A percentile compares a stretch with the other conserved stretches of the same genome.
Evolutionary conservation across 1,140 invertebrate genomes (phyloP).

Genomic region (Papilio polyxenes): DNA sequence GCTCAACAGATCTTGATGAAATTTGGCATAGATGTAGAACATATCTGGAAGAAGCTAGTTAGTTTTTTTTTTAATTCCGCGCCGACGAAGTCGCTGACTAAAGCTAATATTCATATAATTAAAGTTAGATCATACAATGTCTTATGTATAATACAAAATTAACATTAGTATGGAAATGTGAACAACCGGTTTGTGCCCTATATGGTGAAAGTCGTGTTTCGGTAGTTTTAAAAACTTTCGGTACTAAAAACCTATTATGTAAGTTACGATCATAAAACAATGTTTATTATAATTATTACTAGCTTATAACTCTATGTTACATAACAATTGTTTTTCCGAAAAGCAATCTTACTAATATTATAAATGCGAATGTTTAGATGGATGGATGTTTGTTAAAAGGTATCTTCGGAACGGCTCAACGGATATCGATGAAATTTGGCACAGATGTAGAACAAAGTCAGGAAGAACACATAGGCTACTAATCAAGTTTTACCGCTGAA

Average conservation of each 20-base stretch:
- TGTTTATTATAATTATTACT: neutral
- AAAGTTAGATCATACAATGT: neutral
- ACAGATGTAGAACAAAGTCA: too few relatives aligned
- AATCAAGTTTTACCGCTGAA: too few relatives aligned
- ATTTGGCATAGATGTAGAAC: too few relatives aligned
- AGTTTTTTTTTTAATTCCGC: too few relatives aligned
- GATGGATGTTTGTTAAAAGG: too few relatives aligned
- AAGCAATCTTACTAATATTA: neutral
- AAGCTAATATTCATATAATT: neutral
- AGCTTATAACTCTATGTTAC: neutral
- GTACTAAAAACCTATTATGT: neutral
- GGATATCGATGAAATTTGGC: too few relatives aligned
- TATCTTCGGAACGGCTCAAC: too few relatives aligned
- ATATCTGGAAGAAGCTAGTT: too few relatives aligned
- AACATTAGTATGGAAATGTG: neutral
- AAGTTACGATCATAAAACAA: neutral
- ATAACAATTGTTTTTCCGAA: neutral
- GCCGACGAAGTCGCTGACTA: too few relatives aligned
- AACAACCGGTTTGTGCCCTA: neutral
- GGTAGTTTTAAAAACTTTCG: neutral
- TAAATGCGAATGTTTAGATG: too few relatives aligned
- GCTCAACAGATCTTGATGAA: too few relatives aligned
- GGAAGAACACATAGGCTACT: too few relatives aligned
- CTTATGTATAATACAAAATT: neutral
- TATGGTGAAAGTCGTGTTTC: neutral